These are phyloP conservation scores for Parasteatoda tepidariorum DNA, from an alignment of 1,140 invertebrate genomes.

Conservation along the genomic window DNA sequence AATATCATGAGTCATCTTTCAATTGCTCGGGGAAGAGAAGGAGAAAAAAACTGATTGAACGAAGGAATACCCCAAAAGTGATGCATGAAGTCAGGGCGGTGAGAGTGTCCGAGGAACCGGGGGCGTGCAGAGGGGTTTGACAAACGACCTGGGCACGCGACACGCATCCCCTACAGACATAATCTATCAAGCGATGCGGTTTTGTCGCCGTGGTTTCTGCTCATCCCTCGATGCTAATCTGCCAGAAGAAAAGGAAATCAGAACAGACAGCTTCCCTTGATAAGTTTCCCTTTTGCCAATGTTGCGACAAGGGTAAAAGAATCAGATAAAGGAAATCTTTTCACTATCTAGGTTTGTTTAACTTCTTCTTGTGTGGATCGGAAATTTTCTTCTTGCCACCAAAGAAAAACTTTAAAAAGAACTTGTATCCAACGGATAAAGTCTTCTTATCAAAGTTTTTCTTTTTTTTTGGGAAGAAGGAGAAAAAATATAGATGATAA, in stretches of 20 bases:
- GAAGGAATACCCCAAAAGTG: slow-evolving; percentile 12
- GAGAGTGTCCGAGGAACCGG: slow-evolving; percentile 29
- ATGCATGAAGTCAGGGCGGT: slow-evolving; percentile 13
- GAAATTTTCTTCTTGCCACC: no score
- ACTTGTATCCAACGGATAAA: no score
- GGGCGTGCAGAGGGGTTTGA: slow-evolving; percentile 12
- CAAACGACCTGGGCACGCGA: slow-evolving; percentile 33
- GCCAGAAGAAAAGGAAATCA: slow-evolving; percentile 16
- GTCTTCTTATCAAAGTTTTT: no score
- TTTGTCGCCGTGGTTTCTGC: slow-evolving; percentile 6
- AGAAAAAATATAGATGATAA: no score
- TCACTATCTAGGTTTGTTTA: no score
- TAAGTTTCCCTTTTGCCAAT: neutral
- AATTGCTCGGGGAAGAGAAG: no score
- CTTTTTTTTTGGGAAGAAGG: no score
- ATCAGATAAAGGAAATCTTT: neutral
- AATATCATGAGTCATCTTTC: no score
- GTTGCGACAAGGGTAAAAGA: neutral
- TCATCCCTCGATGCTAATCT: slow-evolving; percentile 2
- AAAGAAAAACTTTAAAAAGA: no score
- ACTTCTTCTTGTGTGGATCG: no score
- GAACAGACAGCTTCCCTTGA: slow-evolving; percentile 2
- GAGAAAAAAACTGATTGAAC: no score
- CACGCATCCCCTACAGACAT: slow-evolving; percentile 37
- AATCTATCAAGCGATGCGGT: slow-evolving; percentile 18